These are phyloP conservation scores for Apamea crenata DNA, from an alignment of 2,888 invertebrate species.

Conservation along the genomic window DNA sequence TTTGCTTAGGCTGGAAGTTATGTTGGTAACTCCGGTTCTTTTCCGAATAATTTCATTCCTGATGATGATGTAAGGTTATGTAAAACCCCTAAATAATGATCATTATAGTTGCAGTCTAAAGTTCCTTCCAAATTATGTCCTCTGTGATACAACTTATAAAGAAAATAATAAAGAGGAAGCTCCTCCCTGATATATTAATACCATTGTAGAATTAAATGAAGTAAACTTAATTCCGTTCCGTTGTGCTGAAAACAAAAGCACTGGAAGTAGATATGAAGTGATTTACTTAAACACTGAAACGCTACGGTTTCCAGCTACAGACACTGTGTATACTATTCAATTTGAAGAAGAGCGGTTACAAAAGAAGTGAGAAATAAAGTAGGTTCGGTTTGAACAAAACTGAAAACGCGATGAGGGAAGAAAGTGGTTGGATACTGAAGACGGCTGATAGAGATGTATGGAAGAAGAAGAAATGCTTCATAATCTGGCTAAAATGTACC, in stretches of 20 bases:
- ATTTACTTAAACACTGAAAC: slow-evolving; percentile 60
- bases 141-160: slow-evolving; percentile 1
- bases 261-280: slow-evolving; percentile 60
- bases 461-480: not conserved
- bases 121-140: not conserved
- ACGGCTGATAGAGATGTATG: too few species aligned
- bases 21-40: too few species aligned
- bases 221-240: slow-evolving; percentile 29
- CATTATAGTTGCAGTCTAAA: not conserved
- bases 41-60: too few species aligned
- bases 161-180: slow-evolving; percentile 9
- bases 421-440: not conserved
- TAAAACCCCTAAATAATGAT: not conserved
- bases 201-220: slow-evolving; percentile 45
- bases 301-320: slow-evolving; percentile 42
- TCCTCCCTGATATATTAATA: slow-evolving; percentile 21
- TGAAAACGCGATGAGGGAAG: not conserved
- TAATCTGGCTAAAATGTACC: not conserved
- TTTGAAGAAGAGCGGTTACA: slow-evolving; percentile 43
- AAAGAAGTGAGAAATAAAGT: slow-evolving; percentile 4
- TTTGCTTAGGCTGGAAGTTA: too few species aligned
- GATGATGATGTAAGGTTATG: not conserved
- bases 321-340: slow-evolving; percentile 58
- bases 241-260: slow-evolving; percentile 56
- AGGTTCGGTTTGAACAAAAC: slow-evolving; percentile 13